Evolutionary conservation across 2,888 invertebrate genomes (phyloP), one percentile per base, ranked within the genome.

Genomic region (Galeopsomyia nigrocyanea): DNA sequence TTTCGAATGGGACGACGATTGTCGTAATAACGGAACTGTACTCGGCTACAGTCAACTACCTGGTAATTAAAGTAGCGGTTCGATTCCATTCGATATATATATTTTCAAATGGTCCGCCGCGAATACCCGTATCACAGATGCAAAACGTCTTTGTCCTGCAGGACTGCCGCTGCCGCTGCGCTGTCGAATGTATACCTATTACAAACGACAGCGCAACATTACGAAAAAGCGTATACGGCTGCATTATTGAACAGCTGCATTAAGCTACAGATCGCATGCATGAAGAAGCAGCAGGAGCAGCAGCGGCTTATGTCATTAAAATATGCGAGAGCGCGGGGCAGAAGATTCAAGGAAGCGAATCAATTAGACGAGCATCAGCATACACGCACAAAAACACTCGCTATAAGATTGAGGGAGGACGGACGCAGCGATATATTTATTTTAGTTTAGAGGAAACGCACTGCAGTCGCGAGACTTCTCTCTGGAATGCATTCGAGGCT

Each of bases 401-500:
- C n/a, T n/a, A n/a, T 17, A 58, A 17, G 65, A 74, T 60, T 67
- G 70, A 69, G 71, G 73, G 73, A 76, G 75, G 69, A 71, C 50
- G 65, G 62, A 64, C 69, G 65, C 55, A 77, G 79, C 83, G 84
- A 85, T 85, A 85, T 86, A 86, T 85, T 82, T 83, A 83, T 82
- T 83, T 84, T 84, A 82, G 65, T 70, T 26, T 26, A 26, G 26
- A 26, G 62, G 55, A 55, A 64, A 60, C 47, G 49, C 3, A 21
- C 3, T 26, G 10, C 78, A 76, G 75, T 75, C 58, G 71, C 75
- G 78, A 76, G 80, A 80, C 39, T 80, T 81, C 78, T 81, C 78
- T 82, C 76, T 80, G 82, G 85, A 86, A 85, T 83, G 83, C 80
- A 85, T 85, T 84, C 80, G 78, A 76, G 79, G 82, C 83, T 82